A percentile compares a stretch with the other conserved stretches of the same genome.
These are phyloP conservation scores for Psittacula derbiana DNA, from an alignment of 2,797 vertebrate species.

Conservation along the genomic window DNA sequence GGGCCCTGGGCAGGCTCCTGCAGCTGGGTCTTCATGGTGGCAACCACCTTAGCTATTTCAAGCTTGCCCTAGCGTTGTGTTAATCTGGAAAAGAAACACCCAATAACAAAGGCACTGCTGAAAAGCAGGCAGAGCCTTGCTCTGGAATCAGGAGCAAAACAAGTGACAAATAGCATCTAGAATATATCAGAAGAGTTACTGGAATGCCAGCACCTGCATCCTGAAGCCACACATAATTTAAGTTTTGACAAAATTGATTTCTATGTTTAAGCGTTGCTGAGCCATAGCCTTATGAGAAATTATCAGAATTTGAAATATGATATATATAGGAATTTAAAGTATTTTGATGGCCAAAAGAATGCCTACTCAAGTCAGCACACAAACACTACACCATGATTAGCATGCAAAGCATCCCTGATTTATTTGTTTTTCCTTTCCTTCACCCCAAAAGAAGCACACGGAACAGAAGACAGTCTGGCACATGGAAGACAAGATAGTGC, in stretches of 20 bases:
- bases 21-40: neutral
- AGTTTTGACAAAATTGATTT: neutral
- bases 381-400: neutral
- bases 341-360: neutral
- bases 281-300: neutral
- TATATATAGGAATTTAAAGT: neutral
- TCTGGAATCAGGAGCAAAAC: neutral
- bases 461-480: neutral
- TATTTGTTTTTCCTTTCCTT: neutral
- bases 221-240: neutral
- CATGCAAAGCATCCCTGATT: neutral
- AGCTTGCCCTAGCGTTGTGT: neutral
- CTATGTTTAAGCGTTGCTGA: neutral
- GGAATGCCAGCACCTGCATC: neutral
- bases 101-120: neutral
- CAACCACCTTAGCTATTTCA: rapidly evolving
- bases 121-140: neutral
- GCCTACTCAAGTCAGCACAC: neutral
- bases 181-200: rapidly evolving
- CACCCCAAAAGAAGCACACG: neutral
- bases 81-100: neutral
- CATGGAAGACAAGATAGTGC: neutral
- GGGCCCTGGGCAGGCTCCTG: neutral
- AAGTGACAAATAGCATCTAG: neutral
- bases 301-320: neutral